Conservation (phyloP, 2,888 invertebrate species). For the Nomada flava region DNA sequence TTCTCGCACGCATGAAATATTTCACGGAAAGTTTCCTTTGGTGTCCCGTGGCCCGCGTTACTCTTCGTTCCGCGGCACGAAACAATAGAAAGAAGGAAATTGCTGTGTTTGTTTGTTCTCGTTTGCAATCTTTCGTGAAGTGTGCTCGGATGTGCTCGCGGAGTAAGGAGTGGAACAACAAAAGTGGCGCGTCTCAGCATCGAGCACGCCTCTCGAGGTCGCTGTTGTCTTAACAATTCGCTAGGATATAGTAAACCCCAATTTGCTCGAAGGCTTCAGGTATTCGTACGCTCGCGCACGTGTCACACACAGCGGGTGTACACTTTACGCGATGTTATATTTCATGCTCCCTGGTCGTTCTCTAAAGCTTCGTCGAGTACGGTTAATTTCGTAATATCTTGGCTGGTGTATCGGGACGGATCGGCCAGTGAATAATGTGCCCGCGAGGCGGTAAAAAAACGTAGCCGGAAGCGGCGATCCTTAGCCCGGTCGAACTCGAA, state of each 20-base stretch:
- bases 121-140: not conserved
- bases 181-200: not conserved
- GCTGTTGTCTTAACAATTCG: not conserved
- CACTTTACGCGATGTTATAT: not conserved
- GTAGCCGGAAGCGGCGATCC: conserved; percentile 29
- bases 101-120: conserved; percentile 21
- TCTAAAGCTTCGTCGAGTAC: not conserved
- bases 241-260: not conserved
- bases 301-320: not conserved
- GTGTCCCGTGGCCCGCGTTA: conserved; percentile 29
- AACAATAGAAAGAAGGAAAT: conserved; percentile 42
- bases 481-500: conserved; percentile 2
- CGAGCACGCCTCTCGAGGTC: not conserved
- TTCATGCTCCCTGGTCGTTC: not conserved
- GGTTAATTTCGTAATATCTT: conserved; percentile 26
- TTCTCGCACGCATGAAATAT: conserved; percentile 49
- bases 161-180: conserved; percentile 8
- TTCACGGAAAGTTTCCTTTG: conserved; percentile 25
- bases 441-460: conserved; percentile 18
- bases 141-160: conserved; percentile 11
- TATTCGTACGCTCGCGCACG: not conserved
- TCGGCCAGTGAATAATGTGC: conserved; percentile 33
- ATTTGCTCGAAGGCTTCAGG: not conserved
- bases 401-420: not conserved
- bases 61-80: conserved; percentile 32